These are phyloP conservation scores for Potorous gilbertii DNA, from an alignment of 2,797 vertebrate genomes.

Conservation along the genomic window DNA sequence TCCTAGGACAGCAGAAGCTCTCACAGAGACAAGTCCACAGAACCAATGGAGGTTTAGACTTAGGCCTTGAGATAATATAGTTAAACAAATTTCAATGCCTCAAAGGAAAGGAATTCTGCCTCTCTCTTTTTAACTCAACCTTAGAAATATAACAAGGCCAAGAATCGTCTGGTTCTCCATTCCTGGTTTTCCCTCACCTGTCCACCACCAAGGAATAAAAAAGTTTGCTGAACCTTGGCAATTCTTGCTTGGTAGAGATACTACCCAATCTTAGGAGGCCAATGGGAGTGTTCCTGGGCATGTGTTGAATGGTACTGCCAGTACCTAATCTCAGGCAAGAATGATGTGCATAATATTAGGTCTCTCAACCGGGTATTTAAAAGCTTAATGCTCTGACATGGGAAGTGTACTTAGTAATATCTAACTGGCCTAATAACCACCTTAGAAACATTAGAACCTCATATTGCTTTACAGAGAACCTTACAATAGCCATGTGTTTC, in stretches of 20 bases:
- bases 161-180: not conserved
- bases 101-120: slow-evolving; percentile 17
- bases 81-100: not conserved
- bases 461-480: not conserved
- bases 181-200: not conserved
- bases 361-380: not conserved
- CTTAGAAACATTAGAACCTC: not conserved
- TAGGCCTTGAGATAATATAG: not conserved
- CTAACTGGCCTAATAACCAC: not conserved
- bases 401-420: not conserved
- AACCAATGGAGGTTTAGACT: not conserved
- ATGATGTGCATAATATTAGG: not conserved
- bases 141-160: not conserved
- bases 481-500: not conserved
- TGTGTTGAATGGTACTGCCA: not conserved
- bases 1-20: not conserved
- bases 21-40: not conserved
- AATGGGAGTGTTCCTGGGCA: not conserved
- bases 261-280: slow-evolving; percentile 24
- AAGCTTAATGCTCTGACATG: not conserved
- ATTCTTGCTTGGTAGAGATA: slow-evolving; percentile 24
- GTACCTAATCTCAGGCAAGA: not conserved
- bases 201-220: not conserved
- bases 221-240: not conserved
- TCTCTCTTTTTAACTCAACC: not conserved